Evolutionary conservation across 2,888 invertebrate genomes (phyloP).

Genomic region (Chloroclystis v-ata): DNA sequence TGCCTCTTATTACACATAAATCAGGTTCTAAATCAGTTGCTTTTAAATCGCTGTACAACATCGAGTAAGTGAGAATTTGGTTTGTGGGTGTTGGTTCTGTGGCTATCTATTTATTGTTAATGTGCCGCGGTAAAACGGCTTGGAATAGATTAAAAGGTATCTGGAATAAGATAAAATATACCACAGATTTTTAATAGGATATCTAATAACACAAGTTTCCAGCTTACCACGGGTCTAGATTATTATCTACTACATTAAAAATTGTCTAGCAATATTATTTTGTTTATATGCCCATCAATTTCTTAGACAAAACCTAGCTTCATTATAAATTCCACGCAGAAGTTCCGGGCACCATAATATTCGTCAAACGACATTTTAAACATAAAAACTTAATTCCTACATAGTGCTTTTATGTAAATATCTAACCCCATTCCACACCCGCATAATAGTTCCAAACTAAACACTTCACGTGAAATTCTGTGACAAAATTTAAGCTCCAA

Average conservation of each 20-base stretch:
- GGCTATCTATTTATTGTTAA: too few relatives aligned
- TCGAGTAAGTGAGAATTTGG: slow-evolving; percentile 17
- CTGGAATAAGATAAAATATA: too few relatives aligned
- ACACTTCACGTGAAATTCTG: slow-evolving; percentile 7
- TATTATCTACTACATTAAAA: too few relatives aligned
- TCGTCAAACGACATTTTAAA: neutral
- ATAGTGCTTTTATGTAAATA: slow-evolving; percentile 2
- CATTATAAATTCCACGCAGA: too few relatives aligned
- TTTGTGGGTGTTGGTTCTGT: slow-evolving; percentile 6
- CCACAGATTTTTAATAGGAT: too few relatives aligned
- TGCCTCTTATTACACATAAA: slow-evolving; percentile 63
- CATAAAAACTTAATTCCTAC: neutral
- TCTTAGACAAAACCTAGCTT: too few relatives aligned
- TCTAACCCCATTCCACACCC: neutral
- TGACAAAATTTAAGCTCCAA: slow-evolving; percentile 10
- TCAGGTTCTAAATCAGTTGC: slow-evolving; percentile 50
- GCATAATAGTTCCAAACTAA: slow-evolving; percentile 2
- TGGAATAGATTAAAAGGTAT: too few relatives aligned
- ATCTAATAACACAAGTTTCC: too few relatives aligned
- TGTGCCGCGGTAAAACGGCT: too few relatives aligned
- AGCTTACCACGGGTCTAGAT: too few relatives aligned
- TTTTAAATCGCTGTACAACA: slow-evolving; percentile 31
- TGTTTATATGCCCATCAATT: neutral
- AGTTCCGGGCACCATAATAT: neutral
- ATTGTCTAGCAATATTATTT: too few relatives aligned